Evolutionary conservation across 2,888 invertebrate species (phyloP).

Genomic region (Barypeithes pellucidus): DNA sequence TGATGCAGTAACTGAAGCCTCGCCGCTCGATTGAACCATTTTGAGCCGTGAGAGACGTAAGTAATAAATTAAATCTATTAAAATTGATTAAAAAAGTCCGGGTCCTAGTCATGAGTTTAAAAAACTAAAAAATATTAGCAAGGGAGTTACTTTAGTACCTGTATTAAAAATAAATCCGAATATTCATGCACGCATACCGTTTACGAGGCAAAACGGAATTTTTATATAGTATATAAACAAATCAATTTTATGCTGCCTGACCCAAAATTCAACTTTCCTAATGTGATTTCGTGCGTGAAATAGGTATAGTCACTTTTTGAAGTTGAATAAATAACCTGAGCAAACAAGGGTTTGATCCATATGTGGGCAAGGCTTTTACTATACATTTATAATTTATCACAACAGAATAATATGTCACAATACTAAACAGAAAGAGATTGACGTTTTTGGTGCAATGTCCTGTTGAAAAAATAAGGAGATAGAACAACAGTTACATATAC

Average conservation of each 20-base stretch:
- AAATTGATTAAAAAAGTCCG: no score
- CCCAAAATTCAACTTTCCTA: conserved; percentile 40
- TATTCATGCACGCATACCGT: not conserved
- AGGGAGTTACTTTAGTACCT: no score
- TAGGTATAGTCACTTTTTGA: conserved; percentile 36
- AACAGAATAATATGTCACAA: conserved; percentile 3
- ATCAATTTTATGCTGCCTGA: conserved; percentile 45
- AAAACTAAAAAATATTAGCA: no score
- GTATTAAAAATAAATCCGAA: not conserved
- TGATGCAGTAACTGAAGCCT: no score
- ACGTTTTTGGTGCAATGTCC: no score
- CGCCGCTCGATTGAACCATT: no score
- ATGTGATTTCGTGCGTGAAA: conserved; percentile 43
- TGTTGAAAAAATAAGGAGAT: no score
- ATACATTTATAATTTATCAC: conserved; percentile 8
- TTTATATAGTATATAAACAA: conserved; percentile 23
- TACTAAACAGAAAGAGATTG: not conserved
- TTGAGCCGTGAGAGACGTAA: no score
- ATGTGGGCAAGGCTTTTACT: not conserved
- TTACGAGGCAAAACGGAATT: conserved; percentile 1
- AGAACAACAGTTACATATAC: no score
- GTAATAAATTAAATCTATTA: no score
- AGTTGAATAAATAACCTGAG: conserved; percentile 22
- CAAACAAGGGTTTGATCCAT: conserved; percentile 16
- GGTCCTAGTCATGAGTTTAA: no score